Evolutionary conservation across 2,797 vertebrate species (phyloP).

Genomic region (Monodelphis domestica): DNA sequence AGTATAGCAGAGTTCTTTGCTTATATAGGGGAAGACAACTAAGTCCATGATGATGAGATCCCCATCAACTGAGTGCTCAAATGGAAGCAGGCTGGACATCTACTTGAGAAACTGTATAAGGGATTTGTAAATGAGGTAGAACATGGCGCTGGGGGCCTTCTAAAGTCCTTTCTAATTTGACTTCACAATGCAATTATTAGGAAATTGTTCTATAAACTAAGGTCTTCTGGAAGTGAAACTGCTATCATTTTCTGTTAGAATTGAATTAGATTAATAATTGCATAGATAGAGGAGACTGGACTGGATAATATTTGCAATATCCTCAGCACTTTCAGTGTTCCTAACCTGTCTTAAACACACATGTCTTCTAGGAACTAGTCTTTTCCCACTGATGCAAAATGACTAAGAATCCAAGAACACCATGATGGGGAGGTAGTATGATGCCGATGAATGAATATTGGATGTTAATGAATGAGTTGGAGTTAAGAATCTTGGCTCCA

Average conservation of each 20-base stretch:
- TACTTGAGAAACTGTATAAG: not conserved
- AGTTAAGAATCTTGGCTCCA: not conserved
- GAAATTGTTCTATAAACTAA: not conserved
- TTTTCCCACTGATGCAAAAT: not conserved
- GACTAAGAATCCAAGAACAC: not conserved
- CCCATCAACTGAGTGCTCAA: constrained; percentile 14
- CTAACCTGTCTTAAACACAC: not conserved
- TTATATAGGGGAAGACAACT: constrained; percentile 17
- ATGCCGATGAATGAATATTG: not conserved
- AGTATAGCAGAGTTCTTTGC: constrained; percentile 23
- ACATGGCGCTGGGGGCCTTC: constrained; percentile 43
- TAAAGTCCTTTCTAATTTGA: constrained; percentile 27
- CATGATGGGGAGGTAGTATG: not conserved
- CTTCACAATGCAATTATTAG: not conserved
- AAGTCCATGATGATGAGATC: constrained; percentile 3
- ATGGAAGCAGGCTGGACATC: not conserved
- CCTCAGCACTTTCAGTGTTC: not conserved
- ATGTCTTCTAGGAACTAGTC: not conserved
- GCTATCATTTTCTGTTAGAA: not conserved
- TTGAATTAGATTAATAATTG: not conserved
- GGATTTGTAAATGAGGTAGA: not conserved
- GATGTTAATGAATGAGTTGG: too few species aligned
- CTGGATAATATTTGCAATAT: not conserved
- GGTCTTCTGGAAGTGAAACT: not conserved
- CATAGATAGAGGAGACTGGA: not conserved